A percentile compares a stretch with the other conserved stretches of the same genome.
phyloP scores from a whole-genome alignment of 2,888 invertebrate species.

The Biston stratarius region DNA sequence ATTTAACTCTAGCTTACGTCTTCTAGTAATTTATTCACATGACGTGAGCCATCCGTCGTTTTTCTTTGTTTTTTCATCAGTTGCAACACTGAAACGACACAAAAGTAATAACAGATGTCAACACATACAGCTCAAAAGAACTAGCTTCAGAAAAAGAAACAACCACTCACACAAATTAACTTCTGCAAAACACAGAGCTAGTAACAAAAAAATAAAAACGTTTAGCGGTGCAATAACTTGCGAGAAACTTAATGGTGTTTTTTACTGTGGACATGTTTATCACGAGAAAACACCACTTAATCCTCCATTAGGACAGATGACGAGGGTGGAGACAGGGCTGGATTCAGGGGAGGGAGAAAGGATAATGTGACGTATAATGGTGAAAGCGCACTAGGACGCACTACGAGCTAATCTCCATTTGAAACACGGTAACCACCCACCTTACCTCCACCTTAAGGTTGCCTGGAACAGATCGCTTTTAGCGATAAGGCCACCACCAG shows the following conservation, averaged over 20 bases:
- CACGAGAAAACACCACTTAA: slow-evolving; percentile 60
- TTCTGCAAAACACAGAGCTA: slow-evolving; percentile 20
- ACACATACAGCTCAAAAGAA: slow-evolving; percentile 7
- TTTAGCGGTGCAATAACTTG: slow-evolving; percentile 40
- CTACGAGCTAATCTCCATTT: not conserved
- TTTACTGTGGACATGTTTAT: slow-evolving; percentile 63
- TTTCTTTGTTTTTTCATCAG: too few relatives aligned
- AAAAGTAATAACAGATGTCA: slow-evolving; percentile 5
- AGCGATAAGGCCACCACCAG: too few relatives aligned
- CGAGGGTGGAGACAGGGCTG: slow-evolving; percentile 58
- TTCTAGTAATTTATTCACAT: too few relatives aligned
- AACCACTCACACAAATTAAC: slow-evolving; percentile 35
- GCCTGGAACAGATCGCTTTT: too few relatives aligned
- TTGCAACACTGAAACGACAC: not conserved
- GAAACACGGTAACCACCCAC: not conserved
- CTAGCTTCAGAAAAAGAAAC: slow-evolving; percentile 14
- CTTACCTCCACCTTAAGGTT: too few relatives aligned
- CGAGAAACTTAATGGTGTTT: slow-evolving; percentile 56
- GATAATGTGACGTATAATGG: slow-evolving; percentile 36
- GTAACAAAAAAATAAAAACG: slow-evolving; percentile 34
- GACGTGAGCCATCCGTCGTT: too few relatives aligned
- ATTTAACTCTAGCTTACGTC: too few relatives aligned
- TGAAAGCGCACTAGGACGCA: slow-evolving; percentile 7
- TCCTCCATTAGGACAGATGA: slow-evolving; percentile 61
- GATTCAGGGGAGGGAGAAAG: slow-evolving; percentile 40